Percentiles rank a stretch among this genome's conserved stretches.
Conservation (phyloP, 2,113 vertebrate species). For the Ariopsis seemanni region DNA sequence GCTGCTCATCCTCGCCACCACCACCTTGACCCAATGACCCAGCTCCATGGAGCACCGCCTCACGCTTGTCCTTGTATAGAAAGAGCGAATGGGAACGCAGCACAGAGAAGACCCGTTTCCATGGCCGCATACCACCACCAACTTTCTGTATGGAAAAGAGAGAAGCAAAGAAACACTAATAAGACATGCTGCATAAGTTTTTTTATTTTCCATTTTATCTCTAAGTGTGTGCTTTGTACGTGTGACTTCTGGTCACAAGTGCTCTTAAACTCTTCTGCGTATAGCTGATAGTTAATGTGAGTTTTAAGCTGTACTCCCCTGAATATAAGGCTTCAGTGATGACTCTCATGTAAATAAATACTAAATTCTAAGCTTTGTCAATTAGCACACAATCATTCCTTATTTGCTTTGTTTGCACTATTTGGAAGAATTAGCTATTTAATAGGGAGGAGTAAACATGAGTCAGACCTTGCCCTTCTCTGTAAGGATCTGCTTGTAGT, state of each 20-base stretch:
- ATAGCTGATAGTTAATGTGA: too few species aligned
- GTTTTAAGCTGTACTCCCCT: not conserved
- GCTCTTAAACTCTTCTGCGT: not conserved
- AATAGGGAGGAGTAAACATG: not conserved
- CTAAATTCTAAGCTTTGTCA: not conserved
- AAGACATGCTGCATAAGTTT: not conserved
- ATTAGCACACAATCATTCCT: not conserved
- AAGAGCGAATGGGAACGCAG: conserved; percentile 87
- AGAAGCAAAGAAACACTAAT: not conserved
- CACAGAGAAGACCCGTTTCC: conserved; percentile 90
- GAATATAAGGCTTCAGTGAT: not conserved
- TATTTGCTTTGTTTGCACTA: not conserved
- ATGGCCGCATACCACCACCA: conserved; percentile 87
- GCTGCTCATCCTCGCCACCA: conserved; percentile 84
- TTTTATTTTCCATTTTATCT: not conserved
- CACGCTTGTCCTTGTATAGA: conserved; percentile 94
- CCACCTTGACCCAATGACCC: conserved; percentile 61
- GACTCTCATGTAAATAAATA: not conserved
- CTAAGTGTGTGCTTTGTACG: not conserved
- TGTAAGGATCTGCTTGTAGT: conserved; percentile 95
- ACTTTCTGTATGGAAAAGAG: conserved; percentile 79
- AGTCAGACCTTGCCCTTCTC: conserved; percentile 92
- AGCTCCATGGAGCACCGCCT: conserved; percentile 76
- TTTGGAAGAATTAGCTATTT: not conserved
- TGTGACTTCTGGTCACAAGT: not conserved